Base-by-base conservation (phyloP, 2,113 vertebrate genomes). In the Spea bombifrons region DNA sequence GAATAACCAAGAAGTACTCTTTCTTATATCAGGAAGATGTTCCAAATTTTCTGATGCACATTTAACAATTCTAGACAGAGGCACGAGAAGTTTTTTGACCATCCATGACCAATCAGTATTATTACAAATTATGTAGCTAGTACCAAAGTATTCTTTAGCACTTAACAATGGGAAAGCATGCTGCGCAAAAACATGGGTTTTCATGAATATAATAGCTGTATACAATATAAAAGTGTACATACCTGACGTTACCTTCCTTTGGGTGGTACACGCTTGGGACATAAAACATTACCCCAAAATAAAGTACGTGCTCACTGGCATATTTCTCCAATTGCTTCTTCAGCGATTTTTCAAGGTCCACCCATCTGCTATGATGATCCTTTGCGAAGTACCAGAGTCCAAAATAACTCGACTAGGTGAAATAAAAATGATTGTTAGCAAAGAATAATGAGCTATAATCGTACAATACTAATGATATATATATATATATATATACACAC, bases 291-390 rank as follows among this genome's bases (percentile, higher is more conserved):
- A 99, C 97, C 66, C 96, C 96, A 3, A 99, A 98, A 89, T 96
- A 97, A 67, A 99, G 96, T 86, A 97, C 88, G 12, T 94, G 94
- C 89, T 98, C 96, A 9, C 94, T 96, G 86, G 96, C 95, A 75
- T 97, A 97, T 87, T 99, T 98, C 90, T 99, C 97, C 90, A 98
- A 90, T 90, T 99, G 97, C 86, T 99, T 99, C 92, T 98, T 98
- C 83, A 99, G 93, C 48, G 97, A 94, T 65, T 99, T 99, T 90
- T 99, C 96, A 84, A 98, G 90, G 90, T 99, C 97, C 85, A 98
- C 96, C 97, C 97, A 99, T 88, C 97, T 93, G 66, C 92, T 92
- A 78, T 94, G 92, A 81, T 96, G 96, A 84, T 84, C 93, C 90
- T 98, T 98, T 83, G 93, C 95, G 72, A 97, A 92, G 89, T 97